These are phyloP conservation scores for Campoletis raptor DNA, from an alignment of 2,888 invertebrate species.

Conservation along the genomic window DNA sequence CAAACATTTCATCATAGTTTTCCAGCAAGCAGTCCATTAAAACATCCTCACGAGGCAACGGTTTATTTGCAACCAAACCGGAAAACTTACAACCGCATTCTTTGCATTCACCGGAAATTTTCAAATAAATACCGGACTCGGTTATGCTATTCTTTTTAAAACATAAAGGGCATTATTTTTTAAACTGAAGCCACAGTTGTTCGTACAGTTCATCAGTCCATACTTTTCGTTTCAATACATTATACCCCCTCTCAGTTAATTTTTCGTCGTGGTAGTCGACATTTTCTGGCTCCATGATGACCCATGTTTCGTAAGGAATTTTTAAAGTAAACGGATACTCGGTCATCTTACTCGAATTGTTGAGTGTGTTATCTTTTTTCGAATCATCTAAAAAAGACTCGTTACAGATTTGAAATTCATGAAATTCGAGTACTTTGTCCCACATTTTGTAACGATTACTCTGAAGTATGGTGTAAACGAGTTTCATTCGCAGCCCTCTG, in stretches of 20 bases:
- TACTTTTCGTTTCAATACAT: constrained; percentile 45
- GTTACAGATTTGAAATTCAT: constrained; percentile 28
- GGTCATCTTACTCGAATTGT: constrained; percentile 9
- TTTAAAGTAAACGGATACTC: constrained; percentile 44
- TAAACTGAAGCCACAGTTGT: constrained; percentile 23
- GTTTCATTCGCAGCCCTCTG: no score
- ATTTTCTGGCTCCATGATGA: constrained; percentile 44
- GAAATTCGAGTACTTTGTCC: constrained; percentile 52
- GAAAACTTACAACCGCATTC: constrained; percentile 32
- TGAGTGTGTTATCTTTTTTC: constrained; percentile 32
- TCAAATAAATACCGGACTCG: constrained; percentile 17
- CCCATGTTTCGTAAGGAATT: constrained; percentile 43
- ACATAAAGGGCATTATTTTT: constrained; percentile 39
- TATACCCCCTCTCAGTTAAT: constrained; percentile 44
- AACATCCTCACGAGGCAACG: constrained; percentile 20
- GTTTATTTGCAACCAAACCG: constrained; percentile 32
- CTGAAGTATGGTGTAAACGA: constrained; percentile 48
- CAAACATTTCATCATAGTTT: constrained; percentile 59
- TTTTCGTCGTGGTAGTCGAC: constrained; percentile 29
- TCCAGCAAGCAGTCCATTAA: constrained; percentile 65
- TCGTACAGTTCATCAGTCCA: constrained; percentile 46
- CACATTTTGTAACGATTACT: constrained; percentile 51
- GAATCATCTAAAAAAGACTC: constrained; percentile 51
- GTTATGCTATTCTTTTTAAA: constrained; percentile 15
- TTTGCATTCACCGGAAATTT: constrained; percentile 9